Evolutionary conservation across 2,113 vertebrate species (phyloP).

Genomic region (Porphyrio hochstetteri): DNA sequence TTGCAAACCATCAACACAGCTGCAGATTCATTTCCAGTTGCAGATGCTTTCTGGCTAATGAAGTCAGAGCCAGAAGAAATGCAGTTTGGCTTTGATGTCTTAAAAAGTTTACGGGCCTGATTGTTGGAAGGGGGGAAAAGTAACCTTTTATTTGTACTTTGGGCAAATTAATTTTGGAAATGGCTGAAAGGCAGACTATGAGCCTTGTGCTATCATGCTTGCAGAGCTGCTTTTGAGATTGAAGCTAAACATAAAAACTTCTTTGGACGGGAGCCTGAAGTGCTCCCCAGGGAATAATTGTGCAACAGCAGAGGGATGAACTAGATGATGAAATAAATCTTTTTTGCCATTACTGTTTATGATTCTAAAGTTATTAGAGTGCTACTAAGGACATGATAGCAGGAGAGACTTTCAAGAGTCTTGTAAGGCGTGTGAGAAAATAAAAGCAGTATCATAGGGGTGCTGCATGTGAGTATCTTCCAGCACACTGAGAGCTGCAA

Average conservation of each 20-base stretch:
- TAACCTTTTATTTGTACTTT: slow-evolving; percentile 47
- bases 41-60: slow-evolving; percentile 51
- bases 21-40: slow-evolving; percentile 57
- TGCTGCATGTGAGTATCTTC: background rate
- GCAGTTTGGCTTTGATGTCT: slow-evolving; percentile 47
- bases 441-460: background rate
- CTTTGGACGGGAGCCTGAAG: slow-evolving; percentile 8
- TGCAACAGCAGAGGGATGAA: slow-evolving; percentile 51
- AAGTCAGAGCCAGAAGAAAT: slow-evolving; percentile 48
- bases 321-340: slow-evolving; percentile 26
- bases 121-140: background rate
- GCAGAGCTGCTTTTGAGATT: background rate
- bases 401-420: background rate
- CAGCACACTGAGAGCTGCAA: background rate
- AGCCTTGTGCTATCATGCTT: slow-evolving; percentile 31
- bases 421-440: background rate
- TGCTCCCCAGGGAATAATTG: background rate
- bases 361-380: background rate
- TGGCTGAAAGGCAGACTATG: slow-evolving; percentile 51
- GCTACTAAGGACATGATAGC: slow-evolving; percentile 13
- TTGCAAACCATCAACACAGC: slow-evolving; percentile 61
- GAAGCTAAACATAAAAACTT: slow-evolving; percentile 23
- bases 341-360: slow-evolving; percentile 1
- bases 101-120: background rate
- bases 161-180: slow-evolving; percentile 55